Conservation (phyloP, 2,113 vertebrate species). For the Varanus komodoensis region DNA sequence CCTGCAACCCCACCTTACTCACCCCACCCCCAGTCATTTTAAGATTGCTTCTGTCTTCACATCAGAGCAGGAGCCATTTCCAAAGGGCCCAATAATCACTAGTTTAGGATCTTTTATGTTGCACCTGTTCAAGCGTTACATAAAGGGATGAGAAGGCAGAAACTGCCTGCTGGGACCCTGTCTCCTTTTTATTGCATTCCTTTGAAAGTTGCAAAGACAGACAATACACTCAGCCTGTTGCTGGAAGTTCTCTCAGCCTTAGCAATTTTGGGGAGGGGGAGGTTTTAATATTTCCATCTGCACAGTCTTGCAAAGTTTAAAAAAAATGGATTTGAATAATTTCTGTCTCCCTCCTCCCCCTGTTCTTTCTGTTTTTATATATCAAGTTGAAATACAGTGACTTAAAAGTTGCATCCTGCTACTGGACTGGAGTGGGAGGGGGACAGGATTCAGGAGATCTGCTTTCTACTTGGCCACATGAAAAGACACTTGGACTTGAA, state of each 20-base stretch:
- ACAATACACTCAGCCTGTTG: slow-evolving; percentile 65
- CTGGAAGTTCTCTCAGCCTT: slow-evolving; percentile 63
- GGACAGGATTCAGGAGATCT: slow-evolving; percentile 7
- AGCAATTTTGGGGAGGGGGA: slow-evolving; percentile 24
- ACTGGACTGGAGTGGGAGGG: slow-evolving; percentile 7
- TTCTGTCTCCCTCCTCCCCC: background rate
- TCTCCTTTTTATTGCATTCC: slow-evolving; percentile 65
- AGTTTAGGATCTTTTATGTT: slow-evolving; percentile 58
- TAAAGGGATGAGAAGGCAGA: slow-evolving; percentile 63
- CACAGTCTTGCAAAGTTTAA: slow-evolving; percentile 32
- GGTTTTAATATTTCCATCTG: slow-evolving; percentile 22
- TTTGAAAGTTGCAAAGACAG: slow-evolving; percentile 64
- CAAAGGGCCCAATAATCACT: slow-evolving; percentile 51
- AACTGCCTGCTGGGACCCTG: slow-evolving; percentile 62
- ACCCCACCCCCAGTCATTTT: background rate
- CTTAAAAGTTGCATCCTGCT: slow-evolving; percentile 17
- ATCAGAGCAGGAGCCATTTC: slow-evolving; percentile 24
- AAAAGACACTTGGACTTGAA: slow-evolving; percentile 70
- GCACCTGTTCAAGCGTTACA: slow-evolving; percentile 68
- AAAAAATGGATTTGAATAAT: background rate
- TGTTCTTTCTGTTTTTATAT: background rate
- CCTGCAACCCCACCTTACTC: background rate
- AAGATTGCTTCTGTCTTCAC: slow-evolving; percentile 11
- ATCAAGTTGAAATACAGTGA: background rate
- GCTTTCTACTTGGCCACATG: slow-evolving; percentile 46